phyloP scores from a whole-genome alignment of 2,113 vertebrate species.

The Amphilophus citrinellus region DNA sequence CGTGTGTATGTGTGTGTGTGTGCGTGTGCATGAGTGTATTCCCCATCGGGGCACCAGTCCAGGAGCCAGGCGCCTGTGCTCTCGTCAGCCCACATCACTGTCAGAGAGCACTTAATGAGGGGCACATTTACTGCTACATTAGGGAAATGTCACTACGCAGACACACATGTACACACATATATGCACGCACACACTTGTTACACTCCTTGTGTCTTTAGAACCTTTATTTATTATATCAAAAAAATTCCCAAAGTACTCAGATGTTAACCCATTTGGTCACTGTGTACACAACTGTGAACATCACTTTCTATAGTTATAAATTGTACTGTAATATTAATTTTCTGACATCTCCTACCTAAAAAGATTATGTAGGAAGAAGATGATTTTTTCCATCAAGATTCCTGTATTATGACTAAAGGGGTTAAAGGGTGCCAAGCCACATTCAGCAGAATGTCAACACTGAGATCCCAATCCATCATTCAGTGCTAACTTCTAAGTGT shows the following conservation, averaged over 20 bases:
- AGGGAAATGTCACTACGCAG: constrained; percentile 91
- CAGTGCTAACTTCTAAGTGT: too few relatives aligned
- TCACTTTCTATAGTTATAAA: too few relatives aligned
- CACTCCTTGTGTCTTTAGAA: not conserved
- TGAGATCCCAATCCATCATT: not conserved
- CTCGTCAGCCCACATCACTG: constrained; percentile 89
- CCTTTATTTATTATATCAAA: not conserved
- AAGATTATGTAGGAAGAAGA: too few relatives aligned
- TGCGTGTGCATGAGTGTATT: constrained; percentile 59
- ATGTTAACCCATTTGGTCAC: too few relatives aligned
- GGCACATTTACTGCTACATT: constrained; percentile 90
- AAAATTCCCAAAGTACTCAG: not conserved
- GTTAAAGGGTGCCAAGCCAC: not conserved
- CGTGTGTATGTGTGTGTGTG: constrained; percentile 29
- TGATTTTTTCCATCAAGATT: too few relatives aligned
- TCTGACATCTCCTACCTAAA: too few relatives aligned
- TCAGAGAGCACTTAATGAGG: constrained; percentile 92
- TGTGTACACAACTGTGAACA: too few relatives aligned
- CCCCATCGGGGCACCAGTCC: constrained; percentile 81
- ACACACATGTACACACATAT: constrained; percentile 15
- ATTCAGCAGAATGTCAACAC: not conserved
- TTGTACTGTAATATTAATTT: too few relatives aligned
- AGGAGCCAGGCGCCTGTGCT: constrained; percentile 81
- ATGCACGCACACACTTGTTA: not conserved
- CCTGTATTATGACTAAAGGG: too few relatives aligned